Conservation (phyloP, 53 echinoderm and acorn worm species). For the Echinometra lucunter region DNA sequence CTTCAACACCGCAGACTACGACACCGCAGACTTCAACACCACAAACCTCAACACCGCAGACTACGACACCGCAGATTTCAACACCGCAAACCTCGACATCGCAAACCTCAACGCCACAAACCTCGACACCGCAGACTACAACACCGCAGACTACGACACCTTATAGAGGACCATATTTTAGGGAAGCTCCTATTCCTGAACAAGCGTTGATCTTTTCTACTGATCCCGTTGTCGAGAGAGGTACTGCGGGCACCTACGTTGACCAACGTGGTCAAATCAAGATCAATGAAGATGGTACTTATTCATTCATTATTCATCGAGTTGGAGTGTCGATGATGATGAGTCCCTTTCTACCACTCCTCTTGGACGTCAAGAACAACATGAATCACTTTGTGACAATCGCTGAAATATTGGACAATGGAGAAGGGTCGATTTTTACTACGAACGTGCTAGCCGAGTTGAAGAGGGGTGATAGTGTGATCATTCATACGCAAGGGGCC, state of each 20-base stretch:
- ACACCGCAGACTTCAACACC: too few relatives aligned
- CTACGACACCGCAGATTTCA: too few relatives aligned
- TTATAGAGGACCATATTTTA: too few relatives aligned
- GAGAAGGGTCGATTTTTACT: background rate
- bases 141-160: too few relatives aligned
- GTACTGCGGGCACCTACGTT: background rate
- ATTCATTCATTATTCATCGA: background rate
- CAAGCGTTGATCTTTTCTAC: background rate
- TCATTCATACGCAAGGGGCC: background rate
- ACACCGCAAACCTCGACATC: too few relatives aligned
- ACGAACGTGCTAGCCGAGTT: background rate
- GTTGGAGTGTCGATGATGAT: background rate
- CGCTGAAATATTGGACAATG: background rate
- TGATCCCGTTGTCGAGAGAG: slow-evolving; percentile 2
- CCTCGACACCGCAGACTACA: too few relatives aligned
- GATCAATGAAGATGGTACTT: background rate
- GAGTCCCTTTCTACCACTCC: background rate
- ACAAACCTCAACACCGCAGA: too few relatives aligned
- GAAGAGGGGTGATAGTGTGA: background rate
- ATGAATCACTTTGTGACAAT: background rate
- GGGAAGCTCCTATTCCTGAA: background rate
- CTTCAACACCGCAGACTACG: too few relatives aligned
- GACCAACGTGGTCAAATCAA: background rate
- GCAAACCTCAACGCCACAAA: too few relatives aligned
- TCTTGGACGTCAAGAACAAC: background rate